Evolutionary conservation across 2,113 vertebrate species (phyloP).

Genomic region (Campylorhamphus procurvoides): DNA sequence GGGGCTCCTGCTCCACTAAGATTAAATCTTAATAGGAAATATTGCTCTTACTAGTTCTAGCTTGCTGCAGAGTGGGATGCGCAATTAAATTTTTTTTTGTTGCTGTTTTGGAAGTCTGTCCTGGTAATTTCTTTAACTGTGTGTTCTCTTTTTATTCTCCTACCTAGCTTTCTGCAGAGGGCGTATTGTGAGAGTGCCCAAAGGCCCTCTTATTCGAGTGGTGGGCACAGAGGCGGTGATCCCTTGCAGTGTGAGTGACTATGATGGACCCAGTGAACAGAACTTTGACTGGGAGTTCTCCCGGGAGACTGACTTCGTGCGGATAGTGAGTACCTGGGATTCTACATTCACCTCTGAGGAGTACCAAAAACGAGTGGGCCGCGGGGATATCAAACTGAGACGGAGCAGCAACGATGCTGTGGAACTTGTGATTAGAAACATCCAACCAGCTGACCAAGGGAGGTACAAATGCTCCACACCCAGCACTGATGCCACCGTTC

Average conservation of each 20-base stretch:
- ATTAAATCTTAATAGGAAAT: background rate
- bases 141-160: background rate
- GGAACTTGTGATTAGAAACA: conserved; percentile 84
- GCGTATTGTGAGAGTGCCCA: conserved; percentile 86
- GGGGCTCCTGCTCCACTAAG: background rate
- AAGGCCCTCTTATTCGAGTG: conserved; percentile 85
- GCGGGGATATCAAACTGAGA: conserved; percentile 78
- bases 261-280: conserved; percentile 89
- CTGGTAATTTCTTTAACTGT: background rate
- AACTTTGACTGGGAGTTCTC: conserved; percentile 92
- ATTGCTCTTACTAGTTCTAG: background rate
- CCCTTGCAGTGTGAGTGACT: conserved; percentile 86
- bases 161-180: conserved; percentile 75
- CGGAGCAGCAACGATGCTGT: conserved; percentile 80
- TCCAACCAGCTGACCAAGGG: conserved; percentile 81
- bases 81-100: background rate
- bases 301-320: conserved; percentile 31
- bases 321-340: conserved; percentile 91
- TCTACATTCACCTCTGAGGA: conserved; percentile 75
- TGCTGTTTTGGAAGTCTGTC: background rate
- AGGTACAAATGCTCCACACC: conserved; percentile 88
- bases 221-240: conserved; percentile 85
- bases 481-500: conserved; percentile 88
- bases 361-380: conserved; percentile 77
- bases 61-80: background rate